Evolutionary conservation across 2,797 vertebrate species (phyloP).

Genomic region (Catostomus latipinnis): DNA sequence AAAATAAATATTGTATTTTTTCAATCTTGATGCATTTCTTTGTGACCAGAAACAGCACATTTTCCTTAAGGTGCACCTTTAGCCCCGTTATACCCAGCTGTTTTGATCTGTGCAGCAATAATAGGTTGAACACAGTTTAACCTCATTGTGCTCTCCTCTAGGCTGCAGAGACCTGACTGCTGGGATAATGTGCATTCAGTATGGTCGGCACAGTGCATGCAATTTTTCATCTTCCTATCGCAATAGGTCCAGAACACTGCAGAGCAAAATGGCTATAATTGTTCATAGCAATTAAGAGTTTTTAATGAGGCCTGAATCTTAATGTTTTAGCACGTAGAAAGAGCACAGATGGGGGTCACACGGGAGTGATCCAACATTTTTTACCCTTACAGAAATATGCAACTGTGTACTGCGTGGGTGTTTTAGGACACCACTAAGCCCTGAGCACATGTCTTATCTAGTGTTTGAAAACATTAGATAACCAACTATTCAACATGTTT

Average conservation of each 20-base stretch:
- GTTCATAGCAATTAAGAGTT: slow-evolving; percentile 45
- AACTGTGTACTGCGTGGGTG: neutral
- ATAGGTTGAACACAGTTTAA: slow-evolving; percentile 13
- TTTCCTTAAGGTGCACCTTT: too few relatives aligned
- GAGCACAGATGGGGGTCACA: slow-evolving; percentile 5
- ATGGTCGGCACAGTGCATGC: neutral
- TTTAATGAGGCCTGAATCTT: slow-evolving; percentile 50
- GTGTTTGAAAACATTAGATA: slow-evolving; percentile 5
- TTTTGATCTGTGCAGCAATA: neutral
- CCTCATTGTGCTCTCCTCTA: slow-evolving; percentile 3
- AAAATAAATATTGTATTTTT: too few relatives aligned
- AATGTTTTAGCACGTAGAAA: slow-evolving; percentile 33
- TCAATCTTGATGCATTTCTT: too few relatives aligned
- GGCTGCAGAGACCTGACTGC: slow-evolving; percentile 22
- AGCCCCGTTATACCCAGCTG: too few relatives aligned
- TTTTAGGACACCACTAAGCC: slow-evolving; percentile 2
- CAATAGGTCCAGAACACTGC: slow-evolving; percentile 25
- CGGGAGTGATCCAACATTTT: slow-evolving; percentile 12
- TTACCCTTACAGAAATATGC: slow-evolving; percentile 5
- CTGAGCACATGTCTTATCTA: neutral
- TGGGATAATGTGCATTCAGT: slow-evolving; percentile 44
- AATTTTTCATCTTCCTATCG: slow-evolving; percentile 25
- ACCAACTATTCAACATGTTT: slow-evolving; percentile 18
- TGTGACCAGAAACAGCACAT: too few relatives aligned
- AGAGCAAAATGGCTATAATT: slow-evolving; percentile 21